Conservation (phyloP, 1,140 invertebrate genomes). For the Riptortus pedestris region DNA sequence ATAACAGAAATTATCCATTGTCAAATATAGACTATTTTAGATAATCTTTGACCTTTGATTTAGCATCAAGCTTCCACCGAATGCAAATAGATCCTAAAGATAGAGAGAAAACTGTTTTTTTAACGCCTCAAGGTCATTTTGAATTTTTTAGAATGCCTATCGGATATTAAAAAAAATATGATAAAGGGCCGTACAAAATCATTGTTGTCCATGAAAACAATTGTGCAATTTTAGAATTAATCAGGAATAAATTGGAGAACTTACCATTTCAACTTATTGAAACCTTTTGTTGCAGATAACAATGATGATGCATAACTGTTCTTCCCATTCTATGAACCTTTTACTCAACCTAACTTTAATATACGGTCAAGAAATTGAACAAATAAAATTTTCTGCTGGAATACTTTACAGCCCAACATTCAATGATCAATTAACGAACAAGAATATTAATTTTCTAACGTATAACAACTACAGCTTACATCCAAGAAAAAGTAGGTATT, state of each 20-base stretch:
- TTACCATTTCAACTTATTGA: neutral
- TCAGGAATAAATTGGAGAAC: neutral
- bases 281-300: too few relatives aligned
- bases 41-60: slow-evolving; percentile 31
- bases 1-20: slow-evolving; percentile 16
- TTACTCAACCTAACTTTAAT: neutral
- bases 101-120: slow-evolving; percentile 30
- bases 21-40: slow-evolving; percentile 9
- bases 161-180: slow-evolving; percentile 24
- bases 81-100: slow-evolving; percentile 27
- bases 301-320: neutral
- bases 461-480: too few relatives aligned
- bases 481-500: too few relatives aligned
- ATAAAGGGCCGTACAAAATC: too few relatives aligned
- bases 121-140: slow-evolving; percentile 25
- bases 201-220: neutral
- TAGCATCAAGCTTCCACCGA: slow-evolving; percentile 35
- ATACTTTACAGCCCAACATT: too few relatives aligned
- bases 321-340: neutral
- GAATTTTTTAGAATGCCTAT: slow-evolving; percentile 30
- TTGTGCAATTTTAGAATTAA: neutral
- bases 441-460: too few relatives aligned
- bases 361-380: too few relatives aligned
- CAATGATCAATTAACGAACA: too few relatives aligned
- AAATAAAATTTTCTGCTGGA: too few relatives aligned